Conservation (phyloP, 2,113 vertebrate genomes). For the Callorhinus ursinus region DNA sequence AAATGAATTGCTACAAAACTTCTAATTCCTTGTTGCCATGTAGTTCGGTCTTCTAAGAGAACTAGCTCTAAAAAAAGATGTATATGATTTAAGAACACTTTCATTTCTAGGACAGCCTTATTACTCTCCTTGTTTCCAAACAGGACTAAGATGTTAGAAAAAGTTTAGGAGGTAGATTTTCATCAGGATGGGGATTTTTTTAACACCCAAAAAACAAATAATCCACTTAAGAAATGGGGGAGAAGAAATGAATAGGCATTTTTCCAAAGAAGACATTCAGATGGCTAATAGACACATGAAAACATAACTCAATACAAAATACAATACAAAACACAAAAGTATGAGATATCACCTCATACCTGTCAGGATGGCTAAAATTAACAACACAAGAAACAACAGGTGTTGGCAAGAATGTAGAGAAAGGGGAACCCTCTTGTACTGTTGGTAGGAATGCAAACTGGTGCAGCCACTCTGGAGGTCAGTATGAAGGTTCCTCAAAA, state of each 20-base stretch:
- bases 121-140: conserved; percentile 20
- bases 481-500: not conserved
- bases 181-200: not conserved
- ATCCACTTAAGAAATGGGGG: not conserved
- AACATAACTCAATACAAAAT: not conserved
- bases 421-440: not conserved
- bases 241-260: not conserved
- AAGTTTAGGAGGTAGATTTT: conserved; percentile 24
- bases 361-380: not conserved
- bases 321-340: not conserved
- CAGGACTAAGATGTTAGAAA: not conserved
- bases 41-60: not conserved
- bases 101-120: not conserved
- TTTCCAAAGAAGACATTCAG: not conserved
- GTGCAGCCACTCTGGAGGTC: not conserved
- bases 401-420: not conserved
- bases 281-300: not conserved
- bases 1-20: not conserved
- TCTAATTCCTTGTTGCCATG: not conserved
- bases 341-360: not conserved
- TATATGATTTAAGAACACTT: not conserved
- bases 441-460: not conserved
- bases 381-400: not conserved
- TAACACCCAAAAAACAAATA: not conserved
- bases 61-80: not conserved